These are phyloP conservation scores for Temnothorax curvispinosus DNA, from an alignment of 1,140 invertebrate species.

Conservation along the genomic window DNA sequence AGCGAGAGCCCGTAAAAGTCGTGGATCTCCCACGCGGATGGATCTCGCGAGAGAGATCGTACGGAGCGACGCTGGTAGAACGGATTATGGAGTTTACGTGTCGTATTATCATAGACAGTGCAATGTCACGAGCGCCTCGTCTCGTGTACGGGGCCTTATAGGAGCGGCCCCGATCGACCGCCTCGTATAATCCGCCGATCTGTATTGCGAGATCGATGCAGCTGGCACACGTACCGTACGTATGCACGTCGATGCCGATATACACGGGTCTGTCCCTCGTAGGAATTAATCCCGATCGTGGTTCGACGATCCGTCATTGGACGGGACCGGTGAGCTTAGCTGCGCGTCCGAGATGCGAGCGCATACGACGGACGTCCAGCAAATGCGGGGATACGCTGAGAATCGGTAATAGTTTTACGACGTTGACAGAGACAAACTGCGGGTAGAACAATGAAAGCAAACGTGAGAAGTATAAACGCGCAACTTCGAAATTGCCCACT, in stretches of 20 bases:
- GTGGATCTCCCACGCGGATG: conserved; percentile 61
- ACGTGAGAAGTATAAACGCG: conserved; percentile 11
- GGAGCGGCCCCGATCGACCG: conserved; percentile 59
- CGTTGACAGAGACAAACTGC: conserved; percentile 26
- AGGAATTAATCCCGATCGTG: conserved; percentile 65
- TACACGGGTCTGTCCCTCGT: conserved; percentile 51
- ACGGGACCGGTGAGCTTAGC: conserved; percentile 6
- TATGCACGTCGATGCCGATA: conserved; percentile 43
- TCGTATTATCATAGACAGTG: conserved; percentile 76
- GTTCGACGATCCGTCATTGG: conserved; percentile 49
- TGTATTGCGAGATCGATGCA: conserved; percentile 67
- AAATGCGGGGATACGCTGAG: background rate
- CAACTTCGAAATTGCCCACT: background rate
- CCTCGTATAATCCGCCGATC: conserved; percentile 71
- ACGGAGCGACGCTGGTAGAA: conserved; percentile 48
- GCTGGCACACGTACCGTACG: conserved; percentile 54
- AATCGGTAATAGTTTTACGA: conserved; percentile 25
- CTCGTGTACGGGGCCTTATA: conserved; percentile 67
- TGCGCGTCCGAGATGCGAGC: background rate
- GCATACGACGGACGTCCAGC: background rate
- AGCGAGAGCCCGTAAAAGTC: conserved; percentile 58
- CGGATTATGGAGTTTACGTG: conserved; percentile 75
- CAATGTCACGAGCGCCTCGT: conserved; percentile 74
- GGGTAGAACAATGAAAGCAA: background rate
- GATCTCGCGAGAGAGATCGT: conserved; percentile 53